Base-by-base conservation (phyloP, 2,888 invertebrate species). In the Bellardia pandia region DNA sequence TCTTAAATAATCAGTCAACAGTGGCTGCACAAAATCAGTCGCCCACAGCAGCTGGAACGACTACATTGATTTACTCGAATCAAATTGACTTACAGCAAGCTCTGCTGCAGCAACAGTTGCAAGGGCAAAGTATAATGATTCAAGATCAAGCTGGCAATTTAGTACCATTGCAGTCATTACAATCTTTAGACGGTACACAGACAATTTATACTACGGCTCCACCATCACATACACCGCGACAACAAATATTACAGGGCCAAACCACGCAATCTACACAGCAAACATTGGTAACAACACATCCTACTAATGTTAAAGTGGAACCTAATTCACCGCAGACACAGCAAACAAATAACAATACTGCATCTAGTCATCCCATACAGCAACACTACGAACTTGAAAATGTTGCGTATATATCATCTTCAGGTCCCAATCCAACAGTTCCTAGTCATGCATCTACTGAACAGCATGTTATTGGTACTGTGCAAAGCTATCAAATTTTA, bases 61-160 rank as follows among this genome's bases (percentile, higher is more conserved):
- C 91, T 7, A 92, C 92, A 45, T 89, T 92, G 53, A 93, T 93
- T 84, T 93, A 93, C 76, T 93, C 93, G 0, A 93, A 93, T 86
- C 93, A 93, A 88, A 90, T 93, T 86, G 93, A 93, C 82, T 86
- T 93, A 88, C 93, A 93, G 77, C 93, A 93, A 78, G 93, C 93
- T 3, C 84, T 93, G 87, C 75, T 93, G 75, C 93, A 93, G 83
- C 93, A 93, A 48, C 93, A 93, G 85, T 85, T 93, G 88, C 93
- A 93, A 56, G 93, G 93, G 6, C 93, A 92, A 80, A 93, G 92
- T 88, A 93, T 93, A 14, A 93, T 93, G 91, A 93, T 93, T 60
- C 93, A 93, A 89, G 92, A 92, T 88, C 93, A 93, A 80, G 92
- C 92, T 1, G 93, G 93, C 42, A 92, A 92, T 69, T 89, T 93